Percentiles rank a stretch among this genome's conserved stretches.
These are phyloP conservation scores for Autographa gamma DNA, from an alignment of 2,888 invertebrate genomes.

Conservation along the genomic window DNA sequence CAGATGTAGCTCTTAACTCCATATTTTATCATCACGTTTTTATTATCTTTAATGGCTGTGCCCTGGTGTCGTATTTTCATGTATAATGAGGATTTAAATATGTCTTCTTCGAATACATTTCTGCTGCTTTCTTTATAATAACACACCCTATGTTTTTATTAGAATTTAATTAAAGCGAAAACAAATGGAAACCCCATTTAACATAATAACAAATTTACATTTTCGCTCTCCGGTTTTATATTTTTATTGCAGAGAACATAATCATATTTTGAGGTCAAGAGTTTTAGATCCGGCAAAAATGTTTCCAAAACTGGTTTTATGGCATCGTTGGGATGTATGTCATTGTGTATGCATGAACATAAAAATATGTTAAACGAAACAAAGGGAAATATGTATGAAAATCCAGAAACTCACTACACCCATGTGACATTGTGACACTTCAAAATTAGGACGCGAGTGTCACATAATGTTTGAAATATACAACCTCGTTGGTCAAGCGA, in stretches of 20 bases:
- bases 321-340: constrained; percentile 26
- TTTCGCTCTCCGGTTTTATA: constrained; percentile 8
- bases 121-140: background rate
- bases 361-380: constrained; percentile 54
- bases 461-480: background rate
- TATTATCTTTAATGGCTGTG: constrained; percentile 2
- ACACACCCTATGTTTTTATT: background rate
- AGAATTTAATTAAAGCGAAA: background rate
- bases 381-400: constrained; percentile 43
- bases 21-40: background rate
- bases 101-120: background rate
- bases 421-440: constrained; percentile 9
- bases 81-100: constrained; percentile 4
- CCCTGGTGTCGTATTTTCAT: constrained; percentile 1
- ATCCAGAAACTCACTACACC: constrained; percentile 29
- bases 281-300: constrained; percentile 24
- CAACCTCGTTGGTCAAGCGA: background rate
- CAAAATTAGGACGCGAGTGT: constrained; percentile 36
- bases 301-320: constrained; percentile 43
- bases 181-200: background rate
- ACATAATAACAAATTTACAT: background rate
- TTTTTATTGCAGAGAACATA: constrained; percentile 25
- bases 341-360: constrained; percentile 49
- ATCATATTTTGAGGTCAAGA: constrained; percentile 17
- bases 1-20: background rate